Base-by-base conservation (phyloP, 1,140 invertebrate species). In the Chironomus tepperi region DNA sequence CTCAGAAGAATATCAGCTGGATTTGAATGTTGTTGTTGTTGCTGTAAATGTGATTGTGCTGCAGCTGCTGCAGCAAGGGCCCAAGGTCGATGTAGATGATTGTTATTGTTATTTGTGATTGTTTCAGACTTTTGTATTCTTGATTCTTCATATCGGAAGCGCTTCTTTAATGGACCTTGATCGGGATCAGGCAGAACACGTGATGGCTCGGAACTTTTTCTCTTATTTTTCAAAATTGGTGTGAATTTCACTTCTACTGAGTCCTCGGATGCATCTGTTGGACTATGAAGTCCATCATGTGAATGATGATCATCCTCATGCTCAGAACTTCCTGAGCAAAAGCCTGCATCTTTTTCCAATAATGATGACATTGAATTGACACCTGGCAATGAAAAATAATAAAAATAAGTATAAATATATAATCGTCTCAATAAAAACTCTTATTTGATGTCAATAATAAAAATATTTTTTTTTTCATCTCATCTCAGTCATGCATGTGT, bases 121-220 rank as follows among this genome's bases (percentile, higher is more conserved):
- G 47, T 76, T 81, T 75, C 80, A 83, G 81, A 79, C 76, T 81
- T 78, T 83, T 75, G 77, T 77, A 75, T 77, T 83, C 75, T 77
- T 81, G 74, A 79, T 80, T 9, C 76, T 75, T 84, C 83, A 74
- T 87, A 84, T 9, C 87, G 84, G 77, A 88, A 87, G 21, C 89
- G 84, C 79, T 91, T 92, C 78, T 91, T 91, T 5, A 89, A 81
- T 0, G 89, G 90, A 16, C 86, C 86, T 6, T 80, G 79, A 42
- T 80, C 77, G 42, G 78, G 75, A 73, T 57, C 78, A 42, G 15
- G 78, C 42, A 81, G 77, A 0, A 81, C 78, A 75, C 80, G 79
- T 77, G 88, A 85, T 0, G 91, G 90, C 75, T 93, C 91, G 10
- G 89, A 86, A 74, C 89, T 84, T 76, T 92, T 92, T 24, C 91